Conservation (phyloP, 35 echinoderm and acorn worm genomes). For the Heliocidaris tuberculata region DNA sequence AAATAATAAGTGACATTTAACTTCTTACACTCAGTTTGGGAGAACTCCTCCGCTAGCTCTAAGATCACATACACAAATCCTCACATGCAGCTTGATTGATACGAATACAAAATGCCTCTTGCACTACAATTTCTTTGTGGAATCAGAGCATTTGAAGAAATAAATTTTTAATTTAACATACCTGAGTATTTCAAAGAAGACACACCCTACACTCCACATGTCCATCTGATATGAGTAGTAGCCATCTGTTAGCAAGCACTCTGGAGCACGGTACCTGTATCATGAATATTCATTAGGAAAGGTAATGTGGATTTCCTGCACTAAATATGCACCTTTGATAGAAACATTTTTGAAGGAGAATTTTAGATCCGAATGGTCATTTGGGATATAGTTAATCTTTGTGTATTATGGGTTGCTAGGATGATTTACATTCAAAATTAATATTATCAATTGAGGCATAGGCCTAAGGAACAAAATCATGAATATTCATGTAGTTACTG, state of each 20-base stretch:
- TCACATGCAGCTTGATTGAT: neutral
- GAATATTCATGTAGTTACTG: neutral
- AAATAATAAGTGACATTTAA: no score
- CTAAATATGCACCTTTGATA: neutral
- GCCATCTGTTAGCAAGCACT: slow-evolving; percentile 95
- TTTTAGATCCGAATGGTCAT: no score
- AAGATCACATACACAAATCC: no score
- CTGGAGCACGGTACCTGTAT: slow-evolving; percentile 92
- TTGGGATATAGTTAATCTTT: no score
- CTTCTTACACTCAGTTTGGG: no score
- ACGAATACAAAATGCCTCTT: neutral
- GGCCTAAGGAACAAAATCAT: neutral
- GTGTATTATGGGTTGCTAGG: no score
- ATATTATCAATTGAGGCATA: no score
- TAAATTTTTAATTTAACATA: neutral
- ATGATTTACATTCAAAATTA: no score
- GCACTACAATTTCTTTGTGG: neutral
- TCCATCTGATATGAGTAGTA: slow-evolving; percentile 99
- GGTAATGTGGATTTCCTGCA: neutral
- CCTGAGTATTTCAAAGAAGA: slow-evolving; percentile 99
- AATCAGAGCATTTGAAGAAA: neutral
- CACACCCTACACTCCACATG: slow-evolving; percentile 98
- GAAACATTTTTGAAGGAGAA: no score
- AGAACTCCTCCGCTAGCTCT: no score
- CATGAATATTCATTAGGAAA: slow-evolving; percentile 33